Conservation (phyloP, 2,888 invertebrate species). For the Strigamia transsilvanica region DNA sequence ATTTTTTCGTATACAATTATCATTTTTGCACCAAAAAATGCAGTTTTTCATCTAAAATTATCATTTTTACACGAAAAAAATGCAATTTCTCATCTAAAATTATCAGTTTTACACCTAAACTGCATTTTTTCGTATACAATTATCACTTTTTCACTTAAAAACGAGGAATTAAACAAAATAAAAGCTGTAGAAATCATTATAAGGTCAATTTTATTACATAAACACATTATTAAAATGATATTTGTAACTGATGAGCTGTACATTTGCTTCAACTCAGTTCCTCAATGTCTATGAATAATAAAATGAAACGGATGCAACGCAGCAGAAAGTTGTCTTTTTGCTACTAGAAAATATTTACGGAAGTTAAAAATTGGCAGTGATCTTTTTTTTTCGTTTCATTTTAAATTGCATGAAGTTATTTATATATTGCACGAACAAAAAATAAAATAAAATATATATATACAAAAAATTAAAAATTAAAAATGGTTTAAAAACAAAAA, state of each 20-base stretch:
- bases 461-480: too few species aligned
- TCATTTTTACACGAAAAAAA: too few species aligned
- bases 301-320: background rate
- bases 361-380: slow-evolving; percentile 12
- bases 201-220: slow-evolving; percentile 12
- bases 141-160: too few species aligned
- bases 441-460: background rate
- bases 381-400: background rate
- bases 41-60: too few species aligned
- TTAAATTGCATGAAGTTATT: background rate
- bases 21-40: too few species aligned
- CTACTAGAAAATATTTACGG: background rate
- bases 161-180: too few species aligned
- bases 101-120: too few species aligned
- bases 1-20: too few species aligned
- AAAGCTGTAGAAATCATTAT: background rate
- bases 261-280: background rate
- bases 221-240: slow-evolving; percentile 30
- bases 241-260: background rate
- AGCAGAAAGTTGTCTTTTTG: too few species aligned
- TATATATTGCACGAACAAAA: background rate
- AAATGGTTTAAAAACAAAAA: background rate
- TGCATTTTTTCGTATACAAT: too few species aligned
- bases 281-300: background rate
- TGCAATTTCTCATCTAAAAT: too few species aligned